A percentile compares a stretch with the other conserved stretches of the same genome.
phyloP scores from a whole-genome alignment of 1,140 invertebrate species.

The Bursaphelenchus mucronatus region DNA sequence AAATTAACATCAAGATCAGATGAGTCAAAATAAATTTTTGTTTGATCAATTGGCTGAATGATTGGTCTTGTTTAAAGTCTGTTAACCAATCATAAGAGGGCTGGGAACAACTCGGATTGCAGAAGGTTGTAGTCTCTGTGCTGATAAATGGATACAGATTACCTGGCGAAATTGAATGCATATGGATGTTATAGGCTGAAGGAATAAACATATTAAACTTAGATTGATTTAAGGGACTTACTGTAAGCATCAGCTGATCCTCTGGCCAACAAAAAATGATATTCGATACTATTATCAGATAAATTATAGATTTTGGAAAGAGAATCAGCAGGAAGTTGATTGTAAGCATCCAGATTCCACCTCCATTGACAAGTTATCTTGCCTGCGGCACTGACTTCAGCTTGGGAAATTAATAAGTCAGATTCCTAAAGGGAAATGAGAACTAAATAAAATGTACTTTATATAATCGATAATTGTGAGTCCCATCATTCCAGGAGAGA shows the following conservation, averaged over 20 bases:
- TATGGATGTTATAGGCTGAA: background rate
- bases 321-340: too few relatives aligned
- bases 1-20: constrained; percentile 13
- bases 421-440: too few relatives aligned
- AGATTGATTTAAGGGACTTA: background rate
- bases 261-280: constrained; percentile 3
- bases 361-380: too few relatives aligned
- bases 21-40: constrained; percentile 13
- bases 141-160: constrained; percentile 20
- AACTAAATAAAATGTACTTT: background rate
- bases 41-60: constrained; percentile 1
- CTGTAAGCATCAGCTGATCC: constrained; percentile 14
- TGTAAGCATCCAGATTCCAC: too few relatives aligned
- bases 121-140: constrained; percentile 6
- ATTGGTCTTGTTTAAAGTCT: background rate
- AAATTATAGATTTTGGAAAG: background rate
- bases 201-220: background rate
- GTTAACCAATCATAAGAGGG: background rate
- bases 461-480: background rate
- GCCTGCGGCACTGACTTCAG: too few relatives aligned
- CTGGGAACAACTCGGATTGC: background rate
- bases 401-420: too few relatives aligned
- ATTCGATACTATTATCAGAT: background rate
- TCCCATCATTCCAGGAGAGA: constrained; percentile 8
- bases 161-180: constrained; percentile 3